A percentile compares a stretch with the other conserved stretches of the same genome.
These are phyloP conservation scores for Phallusia fumigata DNA, from an alignment of 23 tunicate species.

Conservation along the genomic window DNA sequence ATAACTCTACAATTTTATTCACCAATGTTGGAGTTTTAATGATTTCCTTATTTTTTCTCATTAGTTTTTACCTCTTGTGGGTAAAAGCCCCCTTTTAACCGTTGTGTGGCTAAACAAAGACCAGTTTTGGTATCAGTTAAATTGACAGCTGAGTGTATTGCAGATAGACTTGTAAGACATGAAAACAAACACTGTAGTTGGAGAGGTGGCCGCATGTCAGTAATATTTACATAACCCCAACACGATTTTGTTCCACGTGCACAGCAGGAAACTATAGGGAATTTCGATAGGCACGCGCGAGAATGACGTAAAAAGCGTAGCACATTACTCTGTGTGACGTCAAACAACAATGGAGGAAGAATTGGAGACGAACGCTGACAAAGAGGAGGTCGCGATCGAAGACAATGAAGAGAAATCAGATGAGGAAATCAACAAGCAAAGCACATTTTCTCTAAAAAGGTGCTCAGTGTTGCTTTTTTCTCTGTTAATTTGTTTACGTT, in stretches of 20 bases:
- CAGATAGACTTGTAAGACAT: too few relatives aligned
- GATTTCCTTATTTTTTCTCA: too few relatives aligned
- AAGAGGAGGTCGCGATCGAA: neutral
- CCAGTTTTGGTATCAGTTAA: too few relatives aligned
- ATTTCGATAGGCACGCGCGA: neutral
- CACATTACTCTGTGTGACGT: neutral
- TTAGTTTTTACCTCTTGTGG: too few relatives aligned
- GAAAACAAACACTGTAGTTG: too few relatives aligned
- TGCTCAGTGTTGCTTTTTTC: neutral
- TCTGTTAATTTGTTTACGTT: neutral
- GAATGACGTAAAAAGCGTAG: neutral
- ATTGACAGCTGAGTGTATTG: too few relatives aligned
- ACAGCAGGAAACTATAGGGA: neutral
- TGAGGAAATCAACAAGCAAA: neutral
- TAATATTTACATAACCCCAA: neutral
- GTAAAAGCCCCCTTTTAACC: too few relatives aligned
- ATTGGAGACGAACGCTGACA: constrained; percentile 2
- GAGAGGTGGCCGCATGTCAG: neutral
- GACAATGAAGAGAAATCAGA: neutral
- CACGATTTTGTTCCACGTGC: neutral
- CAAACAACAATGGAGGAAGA: constrained; percentile 2
- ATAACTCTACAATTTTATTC: too few relatives aligned
- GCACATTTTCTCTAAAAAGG: neutral
- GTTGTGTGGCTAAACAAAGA: too few relatives aligned
- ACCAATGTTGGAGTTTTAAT: too few relatives aligned